A percentile compares a stretch with the other conserved stretches of the same genome.
phyloP scores from a whole-genome alignment of 2,797 vertebrate genomes.

The Manis crassicaudata region DNA sequence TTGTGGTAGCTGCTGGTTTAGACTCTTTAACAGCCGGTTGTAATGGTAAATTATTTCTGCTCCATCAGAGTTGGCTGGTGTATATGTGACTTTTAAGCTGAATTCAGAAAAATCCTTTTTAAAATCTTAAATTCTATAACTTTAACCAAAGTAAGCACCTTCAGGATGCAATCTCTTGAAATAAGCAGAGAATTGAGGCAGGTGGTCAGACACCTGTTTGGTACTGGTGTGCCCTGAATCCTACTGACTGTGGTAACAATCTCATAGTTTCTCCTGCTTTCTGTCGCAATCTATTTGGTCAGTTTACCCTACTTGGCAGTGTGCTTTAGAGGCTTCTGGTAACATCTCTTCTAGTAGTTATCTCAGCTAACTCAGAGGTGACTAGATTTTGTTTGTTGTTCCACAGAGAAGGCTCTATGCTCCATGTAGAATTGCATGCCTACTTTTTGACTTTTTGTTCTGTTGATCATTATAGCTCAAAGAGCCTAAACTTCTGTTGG shows the following conservation, averaged over 20 bases:
- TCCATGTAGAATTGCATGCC: neutral
- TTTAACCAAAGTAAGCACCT: neutral
- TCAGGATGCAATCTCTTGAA: slow-evolving; percentile 3
- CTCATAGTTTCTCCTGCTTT: neutral
- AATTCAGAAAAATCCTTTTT: neutral
- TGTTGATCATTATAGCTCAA: neutral
- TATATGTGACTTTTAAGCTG: slow-evolving; percentile 28
- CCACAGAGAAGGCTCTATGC: neutral
- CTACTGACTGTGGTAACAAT: neutral
- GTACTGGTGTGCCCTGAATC: neutral
- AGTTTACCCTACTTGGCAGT: neutral
- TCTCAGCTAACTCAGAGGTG: neutral
- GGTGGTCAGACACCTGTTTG: neutral
- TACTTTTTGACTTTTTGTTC: slow-evolving; percentile 8
- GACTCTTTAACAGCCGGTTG: neutral
- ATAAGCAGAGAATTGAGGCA: neutral
- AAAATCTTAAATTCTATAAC: slow-evolving; percentile 37
- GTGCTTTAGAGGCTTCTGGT: neutral
- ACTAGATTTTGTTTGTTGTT: neutral
- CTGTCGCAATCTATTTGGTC: neutral
- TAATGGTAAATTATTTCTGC: slow-evolving; percentile 46
- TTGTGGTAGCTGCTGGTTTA: slow-evolving; percentile 13
- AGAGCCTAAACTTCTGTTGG: neutral
- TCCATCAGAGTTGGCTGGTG: neutral
- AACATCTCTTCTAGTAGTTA: slow-evolving; percentile 33